phyloP scores from a whole-genome alignment of 2,888 invertebrate genomes.

The Cancer borealis region DNA sequence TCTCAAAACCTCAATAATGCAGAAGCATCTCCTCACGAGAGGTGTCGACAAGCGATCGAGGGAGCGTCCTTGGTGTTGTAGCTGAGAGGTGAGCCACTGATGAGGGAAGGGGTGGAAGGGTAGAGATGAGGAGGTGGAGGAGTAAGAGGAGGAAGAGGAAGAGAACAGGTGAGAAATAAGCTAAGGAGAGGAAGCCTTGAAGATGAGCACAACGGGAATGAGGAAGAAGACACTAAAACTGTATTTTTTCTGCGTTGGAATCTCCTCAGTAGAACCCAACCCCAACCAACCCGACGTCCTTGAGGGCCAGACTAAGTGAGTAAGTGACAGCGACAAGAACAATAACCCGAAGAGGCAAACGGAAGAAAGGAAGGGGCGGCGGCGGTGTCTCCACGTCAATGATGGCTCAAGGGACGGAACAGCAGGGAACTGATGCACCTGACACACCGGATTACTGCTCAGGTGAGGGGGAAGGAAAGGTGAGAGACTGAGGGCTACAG shows the following conservation, averaged over 20 bases:
- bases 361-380: conserved; percentile 6
- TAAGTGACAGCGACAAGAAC: not conserved
- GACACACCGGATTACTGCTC: not conserved
- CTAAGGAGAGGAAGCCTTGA: not conserved
- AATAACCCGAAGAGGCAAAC: not conserved
- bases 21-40: not conserved
- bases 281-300: not conserved
- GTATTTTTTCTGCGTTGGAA: too few relatives aligned
- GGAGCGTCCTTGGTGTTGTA: not conserved
- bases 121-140: not conserved
- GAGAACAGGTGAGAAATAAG: not conserved
- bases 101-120: not conserved
- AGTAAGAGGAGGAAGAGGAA: not conserved
- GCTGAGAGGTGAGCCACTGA: not conserved
- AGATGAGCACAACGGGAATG: not conserved
- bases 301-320: not conserved
- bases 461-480: not conserved
- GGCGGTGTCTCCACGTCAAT: not conserved
- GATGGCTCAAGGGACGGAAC: too few relatives aligned
- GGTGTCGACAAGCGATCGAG: not conserved
- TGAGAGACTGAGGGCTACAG: not conserved
- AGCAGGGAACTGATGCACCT: conserved; percentile 3
- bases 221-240: not conserved
- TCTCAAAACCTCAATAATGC: not conserved
- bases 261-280: not conserved